phyloP scores from a whole-genome alignment of 2,888 invertebrate genomes.

The Cheilosia vulpina region DNA sequence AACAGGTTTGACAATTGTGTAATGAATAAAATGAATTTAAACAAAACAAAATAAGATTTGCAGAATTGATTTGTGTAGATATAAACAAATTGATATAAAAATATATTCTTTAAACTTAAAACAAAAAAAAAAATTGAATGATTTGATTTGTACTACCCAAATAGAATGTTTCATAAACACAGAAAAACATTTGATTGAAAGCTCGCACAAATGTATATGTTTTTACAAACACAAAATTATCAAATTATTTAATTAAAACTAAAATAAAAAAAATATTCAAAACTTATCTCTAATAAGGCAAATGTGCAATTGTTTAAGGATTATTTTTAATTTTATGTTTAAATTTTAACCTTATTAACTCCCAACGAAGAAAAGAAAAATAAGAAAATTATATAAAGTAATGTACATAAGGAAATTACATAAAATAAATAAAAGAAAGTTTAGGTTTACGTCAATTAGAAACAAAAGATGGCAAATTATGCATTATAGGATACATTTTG shows the following conservation, averaged over 20 bases:
- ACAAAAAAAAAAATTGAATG: neutral
- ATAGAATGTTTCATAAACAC: neutral
- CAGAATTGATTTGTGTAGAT: constrained; percentile 51
- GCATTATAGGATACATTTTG: constrained; percentile 49
- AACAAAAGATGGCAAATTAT: constrained; percentile 52
- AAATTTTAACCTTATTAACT: constrained; percentile 58
- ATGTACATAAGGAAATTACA: constrained; percentile 66
- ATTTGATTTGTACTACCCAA: constrained; percentile 25
- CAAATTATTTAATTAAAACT: constrained; percentile 14
- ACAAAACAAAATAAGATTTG: neutral
- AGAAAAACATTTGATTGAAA: constrained; percentile 35
- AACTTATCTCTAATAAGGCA: constrained; percentile 40
- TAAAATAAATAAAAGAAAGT: constrained; percentile 33
- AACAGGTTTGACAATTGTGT: constrained; percentile 54
- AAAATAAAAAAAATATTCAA: neutral
- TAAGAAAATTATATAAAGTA: constrained; percentile 21
- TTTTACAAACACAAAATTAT: constrained; percentile 16
- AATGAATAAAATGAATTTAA: constrained; percentile 47
- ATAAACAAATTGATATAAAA: constrained; percentile 40
- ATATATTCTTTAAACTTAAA: constrained; percentile 10
- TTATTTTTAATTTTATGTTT: constrained; percentile 34
- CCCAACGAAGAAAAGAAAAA: constrained; percentile 62
- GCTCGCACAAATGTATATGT: constrained; percentile 62
- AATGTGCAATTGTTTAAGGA: constrained; percentile 67
- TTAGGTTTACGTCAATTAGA: constrained; percentile 74